Conservation (phyloP, 2,113 vertebrate genomes). For the Epinephelus moara region DNA sequence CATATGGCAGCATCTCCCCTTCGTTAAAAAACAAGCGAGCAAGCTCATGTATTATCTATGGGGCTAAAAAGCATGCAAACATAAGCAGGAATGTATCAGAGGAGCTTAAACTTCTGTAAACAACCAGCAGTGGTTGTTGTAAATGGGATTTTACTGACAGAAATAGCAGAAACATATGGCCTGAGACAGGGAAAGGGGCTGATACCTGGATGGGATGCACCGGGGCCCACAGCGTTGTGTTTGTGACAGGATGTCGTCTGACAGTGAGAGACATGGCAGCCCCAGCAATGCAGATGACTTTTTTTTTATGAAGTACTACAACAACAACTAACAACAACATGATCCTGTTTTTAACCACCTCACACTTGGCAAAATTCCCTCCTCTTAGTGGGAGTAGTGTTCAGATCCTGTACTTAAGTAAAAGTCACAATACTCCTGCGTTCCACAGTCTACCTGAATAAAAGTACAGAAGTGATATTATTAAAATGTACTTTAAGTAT, state of each 20-base stretch:
- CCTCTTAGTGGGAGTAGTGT: not conserved
- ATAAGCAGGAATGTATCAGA: conserved; percentile 85
- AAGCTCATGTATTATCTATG: conserved; percentile 89
- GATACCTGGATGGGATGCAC: conserved; percentile 85
- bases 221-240: conserved; percentile 80
- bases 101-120: conserved; percentile 90
- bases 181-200: conserved; percentile 87
- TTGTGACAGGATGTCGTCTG: conserved; percentile 87
- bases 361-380: not conserved
- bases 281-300: conserved; percentile 80
- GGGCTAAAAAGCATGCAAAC: conserved; percentile 88
- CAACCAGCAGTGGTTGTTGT: conserved; percentile 86
- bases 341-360: conserved; percentile 28
- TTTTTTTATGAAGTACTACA: conserved; percentile 84
- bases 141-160: conserved; percentile 91
- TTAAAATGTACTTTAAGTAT: not conserved
- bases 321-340: conserved; percentile 78
- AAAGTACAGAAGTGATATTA: not conserved
- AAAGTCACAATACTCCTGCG: not conserved
- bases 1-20: conserved; percentile 87
- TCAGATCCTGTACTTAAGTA: not conserved
- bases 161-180: conserved; percentile 93
- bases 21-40: conserved; percentile 73
- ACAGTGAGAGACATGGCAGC: conserved; percentile 83
- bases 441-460: not conserved